Percentiles rank a stretch among this genome's conserved stretches.
Conservation (phyloP, 2,113 vertebrate genomes). For the Barnardius zonarius region DNA sequence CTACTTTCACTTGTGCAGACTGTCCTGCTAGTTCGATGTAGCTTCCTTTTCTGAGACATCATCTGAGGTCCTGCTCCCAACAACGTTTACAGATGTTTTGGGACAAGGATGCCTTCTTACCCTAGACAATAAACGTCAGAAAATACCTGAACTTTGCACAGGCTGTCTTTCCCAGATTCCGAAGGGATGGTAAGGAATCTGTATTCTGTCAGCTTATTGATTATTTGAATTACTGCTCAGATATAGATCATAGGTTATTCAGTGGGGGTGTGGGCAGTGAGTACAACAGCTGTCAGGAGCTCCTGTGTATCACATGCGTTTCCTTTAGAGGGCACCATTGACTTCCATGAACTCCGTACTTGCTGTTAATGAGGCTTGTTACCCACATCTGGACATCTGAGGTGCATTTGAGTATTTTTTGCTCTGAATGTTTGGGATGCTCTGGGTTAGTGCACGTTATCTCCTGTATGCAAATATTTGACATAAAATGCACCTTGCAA, state of each 20-base stretch:
- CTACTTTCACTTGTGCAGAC: neutral
- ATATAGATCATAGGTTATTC: neutral
- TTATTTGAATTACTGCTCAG: neutral
- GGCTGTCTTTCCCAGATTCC: neutral
- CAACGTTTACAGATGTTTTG: accelerated
- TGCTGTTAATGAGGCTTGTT: neutral
- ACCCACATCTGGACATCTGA: neutral
- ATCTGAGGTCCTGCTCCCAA: neutral
- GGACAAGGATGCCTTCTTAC: neutral
- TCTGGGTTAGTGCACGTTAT: neutral
- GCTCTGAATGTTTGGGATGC: neutral
- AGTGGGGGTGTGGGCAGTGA: neutral
- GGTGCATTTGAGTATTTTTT: neutral
- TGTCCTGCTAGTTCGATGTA: neutral
- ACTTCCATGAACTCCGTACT: conserved; percentile 39
- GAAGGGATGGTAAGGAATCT: neutral
- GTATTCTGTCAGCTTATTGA: neutral
- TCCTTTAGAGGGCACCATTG: conserved; percentile 81
- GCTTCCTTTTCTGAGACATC: neutral
- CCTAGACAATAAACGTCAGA: neutral
- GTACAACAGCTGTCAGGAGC: neutral
- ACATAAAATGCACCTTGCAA: neutral
- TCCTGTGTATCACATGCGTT: conserved; percentile 6
- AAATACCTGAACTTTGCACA: neutral
- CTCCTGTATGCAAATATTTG: neutral